phyloP scores from a whole-genome alignment of 1,140 invertebrate species.

The Heliconius nattereri region DNA sequence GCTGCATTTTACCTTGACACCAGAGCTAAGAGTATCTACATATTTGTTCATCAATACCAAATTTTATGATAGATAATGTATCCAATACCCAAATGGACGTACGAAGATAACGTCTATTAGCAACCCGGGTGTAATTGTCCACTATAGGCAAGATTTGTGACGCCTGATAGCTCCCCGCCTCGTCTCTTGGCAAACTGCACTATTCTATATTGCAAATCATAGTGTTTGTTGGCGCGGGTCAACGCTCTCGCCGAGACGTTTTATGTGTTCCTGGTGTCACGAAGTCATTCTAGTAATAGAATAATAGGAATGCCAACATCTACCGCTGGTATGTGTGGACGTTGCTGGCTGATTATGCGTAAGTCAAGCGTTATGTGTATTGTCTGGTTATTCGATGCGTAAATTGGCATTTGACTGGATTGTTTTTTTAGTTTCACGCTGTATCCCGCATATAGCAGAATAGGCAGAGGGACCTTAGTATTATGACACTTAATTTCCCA shows the following conservation, averaged over 20 bases:
- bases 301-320: constrained; percentile 75
- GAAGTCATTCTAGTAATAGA: constrained; percentile 78
- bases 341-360: constrained; percentile 52
- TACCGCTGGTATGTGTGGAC: constrained; percentile 66
- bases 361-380: constrained; percentile 21
- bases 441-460: too few species aligned
- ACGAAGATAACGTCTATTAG: constrained; percentile 27
- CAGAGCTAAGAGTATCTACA: neutral
- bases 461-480: too few species aligned
- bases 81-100: constrained; percentile 47
- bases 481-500: too few species aligned
- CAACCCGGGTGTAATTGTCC: constrained; percentile 23
- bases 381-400: neutral
- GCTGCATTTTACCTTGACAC: too few species aligned
- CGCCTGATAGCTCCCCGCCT: constrained; percentile 62
- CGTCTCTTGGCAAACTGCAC: constrained; percentile 78
- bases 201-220: constrained; percentile 76
- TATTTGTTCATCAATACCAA: constrained; percentile 59
- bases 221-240: constrained; percentile 77
- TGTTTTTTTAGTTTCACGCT: too few species aligned
- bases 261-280: constrained; percentile 79
- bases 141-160: constrained; percentile 31
- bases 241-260: constrained; percentile 71
- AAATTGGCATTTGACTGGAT: neutral
- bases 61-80: constrained; percentile 50